Base-by-base conservation (phyloP, 2,888 invertebrate genomes). In the Cephus pulcher region DNA sequence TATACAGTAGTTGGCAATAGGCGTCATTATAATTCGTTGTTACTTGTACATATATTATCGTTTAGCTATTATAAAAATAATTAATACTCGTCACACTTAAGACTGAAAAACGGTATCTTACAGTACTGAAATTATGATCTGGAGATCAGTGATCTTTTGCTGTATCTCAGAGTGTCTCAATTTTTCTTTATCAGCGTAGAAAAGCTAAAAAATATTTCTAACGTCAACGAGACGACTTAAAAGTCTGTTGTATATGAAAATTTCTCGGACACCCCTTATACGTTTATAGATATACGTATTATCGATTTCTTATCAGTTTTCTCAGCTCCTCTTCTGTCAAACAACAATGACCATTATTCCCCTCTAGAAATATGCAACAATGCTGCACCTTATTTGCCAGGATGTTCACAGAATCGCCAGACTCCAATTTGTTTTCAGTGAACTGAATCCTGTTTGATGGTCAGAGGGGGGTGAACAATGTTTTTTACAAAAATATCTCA, bases 61-160 rank as follows among this genome's bases (percentile, higher is more conserved):
- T 56, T 56, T 56, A 40, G 40, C 69, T 77, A n/a, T 77, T 79
- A 79, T 32, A 79, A 79, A 77, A 79, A 77, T 77, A 79, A 79
- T 75, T 56, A 23, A 56, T 56, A 56, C 23, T 56, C 40, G 40
- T 56, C 1, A 56, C 23, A 56, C 40, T 40, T 40, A 40, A 15
- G 15, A 56, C 40, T 23, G 23, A 56, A 56, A 56, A 56, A 56
- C 40, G 6, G 2, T 56, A 56, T 56, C 1, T 56, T 56, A 56
- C 40, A 56, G 23, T 56, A 23, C 23, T 15, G 40, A 15, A 15
- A 1, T 2, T 23, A 23, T 23, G 15, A 23, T 40, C 40, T 40
- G 6, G 15, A 40, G 40, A 40, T 23, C 40, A 23, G 6, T 56
- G 40, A 56, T 56, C 40, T 23, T 23, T 56, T 23, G 0, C 6